Evolutionary conservation across 1,140 invertebrate species (phyloP).

Genomic region (Cyrtorhinus lividipennis): DNA sequence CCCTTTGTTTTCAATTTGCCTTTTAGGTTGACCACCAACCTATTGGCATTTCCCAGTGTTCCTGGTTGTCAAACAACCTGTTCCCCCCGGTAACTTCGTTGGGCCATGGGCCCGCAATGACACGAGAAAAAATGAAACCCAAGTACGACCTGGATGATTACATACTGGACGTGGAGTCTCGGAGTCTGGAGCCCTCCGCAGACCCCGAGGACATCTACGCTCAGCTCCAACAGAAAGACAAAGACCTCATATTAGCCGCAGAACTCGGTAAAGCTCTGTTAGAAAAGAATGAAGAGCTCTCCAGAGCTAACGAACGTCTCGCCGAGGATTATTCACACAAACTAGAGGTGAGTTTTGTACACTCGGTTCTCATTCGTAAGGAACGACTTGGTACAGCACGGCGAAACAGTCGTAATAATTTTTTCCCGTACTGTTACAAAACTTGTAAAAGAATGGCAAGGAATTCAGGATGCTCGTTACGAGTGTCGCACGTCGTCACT

Average conservation of each 20-base stretch:
- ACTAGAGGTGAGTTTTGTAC: constrained; percentile 61
- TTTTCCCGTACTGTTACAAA: too few species aligned
- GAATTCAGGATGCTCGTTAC: too few species aligned
- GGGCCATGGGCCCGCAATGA: constrained; percentile 14
- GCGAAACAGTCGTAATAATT: too few species aligned
- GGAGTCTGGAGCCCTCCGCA: constrained; percentile 31
- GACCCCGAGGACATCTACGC: constrained; percentile 56
- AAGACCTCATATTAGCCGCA: constrained; percentile 80
- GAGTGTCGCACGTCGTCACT: too few species aligned
- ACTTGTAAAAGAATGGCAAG: too few species aligned
- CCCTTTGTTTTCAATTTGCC: too few species aligned
- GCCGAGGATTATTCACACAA: constrained; percentile 81
- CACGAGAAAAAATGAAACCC: constrained; percentile 25
- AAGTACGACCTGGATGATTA: constrained; percentile 38
- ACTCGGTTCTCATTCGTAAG: too few species aligned
- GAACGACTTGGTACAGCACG: too few species aligned
- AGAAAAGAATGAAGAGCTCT: constrained; percentile 86
- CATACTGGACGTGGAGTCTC: constrained; percentile 39
- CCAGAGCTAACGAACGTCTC: constrained; percentile 66
- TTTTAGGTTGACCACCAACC: too few species aligned
- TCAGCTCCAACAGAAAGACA: constrained; percentile 80
- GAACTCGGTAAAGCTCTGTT: constrained; percentile 88
- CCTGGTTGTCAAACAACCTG: too few species aligned
- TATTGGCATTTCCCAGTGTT: too few species aligned
- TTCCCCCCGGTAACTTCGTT: too few species aligned